These are phyloP conservation scores for Cygnus olor DNA, from an alignment of 2,797 vertebrate species.

Conservation along the genomic window DNA sequence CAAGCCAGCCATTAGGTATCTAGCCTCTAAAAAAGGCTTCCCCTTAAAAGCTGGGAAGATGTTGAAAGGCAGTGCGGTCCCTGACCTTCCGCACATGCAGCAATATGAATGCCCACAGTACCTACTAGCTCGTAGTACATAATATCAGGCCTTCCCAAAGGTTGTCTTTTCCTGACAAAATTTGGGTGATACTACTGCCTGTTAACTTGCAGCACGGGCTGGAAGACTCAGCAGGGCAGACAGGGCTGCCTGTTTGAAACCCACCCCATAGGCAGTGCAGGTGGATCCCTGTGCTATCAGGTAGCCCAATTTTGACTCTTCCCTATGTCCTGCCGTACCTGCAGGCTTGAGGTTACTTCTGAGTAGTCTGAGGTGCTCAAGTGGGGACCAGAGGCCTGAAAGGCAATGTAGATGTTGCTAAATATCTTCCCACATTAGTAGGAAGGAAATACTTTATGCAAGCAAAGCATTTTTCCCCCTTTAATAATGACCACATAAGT, in stretches of 20 bases:
- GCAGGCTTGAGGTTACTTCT: background rate
- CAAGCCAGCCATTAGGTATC: background rate
- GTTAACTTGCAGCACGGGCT: background rate
- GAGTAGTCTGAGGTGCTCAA: background rate
- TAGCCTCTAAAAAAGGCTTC: background rate
- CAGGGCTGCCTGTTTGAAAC: background rate
- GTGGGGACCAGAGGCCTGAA: conserved; percentile 29
- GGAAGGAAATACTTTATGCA: conserved; percentile 12
- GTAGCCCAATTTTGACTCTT: background rate
- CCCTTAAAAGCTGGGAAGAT: background rate
- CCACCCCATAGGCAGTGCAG: accelerated
- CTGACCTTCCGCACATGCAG: background rate
- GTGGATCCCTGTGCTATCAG: background rate
- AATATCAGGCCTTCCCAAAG: background rate
- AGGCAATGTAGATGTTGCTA: background rate
- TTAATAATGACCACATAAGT: background rate
- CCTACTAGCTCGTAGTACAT: too few species aligned
- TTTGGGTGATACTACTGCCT: background rate
- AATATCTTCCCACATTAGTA: background rate
- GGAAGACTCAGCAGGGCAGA: background rate
- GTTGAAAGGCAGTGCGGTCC: background rate
- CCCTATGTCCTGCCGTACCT: background rate
- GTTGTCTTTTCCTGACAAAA: background rate
- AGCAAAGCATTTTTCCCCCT: background rate
- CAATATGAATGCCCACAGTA: background rate